Evolutionary conservation across 2,888 invertebrate genomes (phyloP).

Genomic region (Rugalucina vietnamica): DNA sequence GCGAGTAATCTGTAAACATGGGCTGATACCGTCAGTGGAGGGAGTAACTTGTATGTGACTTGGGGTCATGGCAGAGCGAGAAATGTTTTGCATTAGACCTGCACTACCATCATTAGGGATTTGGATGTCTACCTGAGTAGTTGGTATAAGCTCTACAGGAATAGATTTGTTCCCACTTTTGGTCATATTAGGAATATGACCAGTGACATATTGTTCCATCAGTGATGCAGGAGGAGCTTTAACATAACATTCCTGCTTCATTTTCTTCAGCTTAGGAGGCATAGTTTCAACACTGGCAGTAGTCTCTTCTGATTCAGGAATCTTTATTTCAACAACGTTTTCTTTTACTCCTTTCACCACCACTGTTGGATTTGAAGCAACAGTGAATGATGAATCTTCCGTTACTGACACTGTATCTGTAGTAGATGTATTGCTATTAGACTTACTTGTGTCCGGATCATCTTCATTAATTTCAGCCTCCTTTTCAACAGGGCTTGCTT

Average conservation of each 20-base stretch:
- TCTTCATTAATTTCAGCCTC: background rate
- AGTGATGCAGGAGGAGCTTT: conserved; percentile 63
- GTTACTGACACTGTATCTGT: background rate
- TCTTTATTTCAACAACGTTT: background rate
- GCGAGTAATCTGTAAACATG: conserved; percentile 32
- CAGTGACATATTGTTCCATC: conserved; percentile 74
- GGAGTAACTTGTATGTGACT: too few relatives aligned
- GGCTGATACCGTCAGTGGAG: conserved; percentile 12
- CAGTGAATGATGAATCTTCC: background rate
- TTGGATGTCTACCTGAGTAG: background rate
- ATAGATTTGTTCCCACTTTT: conserved; percentile 67
- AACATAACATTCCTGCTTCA: conserved; percentile 66
- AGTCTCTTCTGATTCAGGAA: background rate
- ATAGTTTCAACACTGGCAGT: background rate
- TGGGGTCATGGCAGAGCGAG: too few relatives aligned
- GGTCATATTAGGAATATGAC: conserved; percentile 65
- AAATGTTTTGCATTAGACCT: too few relatives aligned
- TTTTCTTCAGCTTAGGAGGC: conserved; percentile 35
- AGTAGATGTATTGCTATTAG: background rate
- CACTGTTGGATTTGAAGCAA: background rate
- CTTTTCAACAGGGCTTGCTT: background rate
- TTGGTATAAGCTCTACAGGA: conserved; percentile 72
- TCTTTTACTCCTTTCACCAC: background rate
- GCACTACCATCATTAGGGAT: background rate
- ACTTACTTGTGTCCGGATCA: background rate